Base-by-base conservation (phyloP, 2,113 vertebrate genomes). In the Ranitomeya variabilis region DNA sequence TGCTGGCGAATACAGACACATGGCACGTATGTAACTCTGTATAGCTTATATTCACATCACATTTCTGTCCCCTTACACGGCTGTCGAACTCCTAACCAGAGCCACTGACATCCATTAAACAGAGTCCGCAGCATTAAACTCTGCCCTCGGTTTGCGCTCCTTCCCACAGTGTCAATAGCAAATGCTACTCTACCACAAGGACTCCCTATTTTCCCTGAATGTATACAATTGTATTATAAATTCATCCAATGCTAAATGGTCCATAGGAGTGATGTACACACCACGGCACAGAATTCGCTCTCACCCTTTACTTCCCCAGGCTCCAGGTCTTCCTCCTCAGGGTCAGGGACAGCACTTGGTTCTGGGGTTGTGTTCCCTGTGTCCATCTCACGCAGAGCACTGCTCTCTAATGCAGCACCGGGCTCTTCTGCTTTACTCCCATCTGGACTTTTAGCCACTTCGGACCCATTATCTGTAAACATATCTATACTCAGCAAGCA, bases 391-490 rank as follows among this genome's bases (percentile, higher is more conserved):
- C 19, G 15, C n/a, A 13, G 59, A 2, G 71, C 54, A 59, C 8
- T 67, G 67, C 12, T 79, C 23, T 91, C 90, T 57, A 86, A 78
- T 0, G 89, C 64, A 23, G 93, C 79, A 21, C 91, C 26, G 31
- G 92, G 90, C 88, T 89, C 66, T 83, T 90, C 89, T 59, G 92
- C 90, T 86, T 90, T 92, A 51, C 92, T 89, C 57, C 90, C 91
- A 80, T 91, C 92, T 0, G 90, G 93, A 66, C 90, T 92, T 4
- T 18, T 18, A 80, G 83, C 91, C 83, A 93, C 90, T 57, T 93
- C 91, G 13, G 91, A 82, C 78, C 80, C 86, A 81, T 91, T 87
- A 55, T 93, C 95, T 96, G 91, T 21, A 74, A 88, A 51, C n/a
- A 86, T 9, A n/a, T 13, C 19, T 23, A 10, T 54, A 19, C 9